Evolutionary conservation across 2,888 invertebrate genomes (phyloP), one percentile per base, ranked within the genome.

Genomic region (Xestoiulus laeticollis): DNA sequence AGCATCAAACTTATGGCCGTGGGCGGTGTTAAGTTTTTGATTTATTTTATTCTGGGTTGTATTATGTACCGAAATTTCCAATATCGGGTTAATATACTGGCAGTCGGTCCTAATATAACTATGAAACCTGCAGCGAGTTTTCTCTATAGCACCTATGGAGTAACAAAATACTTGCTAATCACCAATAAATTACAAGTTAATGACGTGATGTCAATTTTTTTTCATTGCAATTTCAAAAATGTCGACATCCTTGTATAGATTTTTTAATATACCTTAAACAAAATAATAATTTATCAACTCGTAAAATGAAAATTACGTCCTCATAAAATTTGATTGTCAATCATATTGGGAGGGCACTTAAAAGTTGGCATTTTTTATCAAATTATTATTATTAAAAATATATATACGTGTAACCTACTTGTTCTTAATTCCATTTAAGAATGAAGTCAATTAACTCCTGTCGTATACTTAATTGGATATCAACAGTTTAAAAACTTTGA

Each of bases 81-180:
- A 53, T 53, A 53, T 53, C n/a, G 14, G 3, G 1, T 8, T n/a
- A n/a, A n/a, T 53, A n/a, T 53, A 53, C 53, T 1, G n/a, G 4
- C 48, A 53, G 53, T 12, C n/a, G 1, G 1, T 53, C n/a, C 53
- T n/a, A 53, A 53, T 16, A 53, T 19, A n/a, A 53, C 53, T 6
- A 53, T n/a, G 53, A 12, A n/a, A 53, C 19, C 1, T 53, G 53
- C 19, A 53, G n/a, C 53, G n/a, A 53, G 53, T 53, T 53, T n/a
- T n/a, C 53, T 53, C n/a, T 53, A 53, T 53, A 53, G n/a, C 53
- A 53, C 53, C 53, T 53, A 53, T n/a, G n/a, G n/a, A 53, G 53
- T 53, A 53, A n/a, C 53, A n/a, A 53, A 53, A 53, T 53, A 53
- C 53, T 12, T 53, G 53, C 53, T 53, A 53, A 53, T 53, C n/a